Evolutionary conservation across 2,797 vertebrate genomes (phyloP).

Genomic region (Molothrus ater): DNA sequence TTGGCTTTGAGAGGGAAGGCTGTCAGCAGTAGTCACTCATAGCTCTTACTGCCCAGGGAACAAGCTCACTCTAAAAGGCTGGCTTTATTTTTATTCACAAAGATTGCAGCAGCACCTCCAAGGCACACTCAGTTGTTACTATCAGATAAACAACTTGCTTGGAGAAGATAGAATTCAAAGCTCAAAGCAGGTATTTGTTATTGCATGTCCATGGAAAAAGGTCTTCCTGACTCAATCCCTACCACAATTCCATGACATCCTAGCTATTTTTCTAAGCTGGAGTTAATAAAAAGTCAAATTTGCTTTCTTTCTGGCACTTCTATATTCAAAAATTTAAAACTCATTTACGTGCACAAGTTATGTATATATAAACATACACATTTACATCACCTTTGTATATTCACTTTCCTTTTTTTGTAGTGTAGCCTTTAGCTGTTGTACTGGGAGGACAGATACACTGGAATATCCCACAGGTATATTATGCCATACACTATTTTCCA

Average conservation of each 20-base stretch:
- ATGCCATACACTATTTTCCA: neutral
- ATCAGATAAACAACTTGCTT: neutral
- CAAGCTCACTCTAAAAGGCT: neutral
- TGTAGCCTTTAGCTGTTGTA: neutral
- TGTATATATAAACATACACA: neutral
- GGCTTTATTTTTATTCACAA: neutral
- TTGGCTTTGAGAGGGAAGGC: neutral
- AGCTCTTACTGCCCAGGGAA: neutral
- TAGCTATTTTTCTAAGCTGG: neutral
- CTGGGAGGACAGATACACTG: neutral
- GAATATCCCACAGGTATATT: neutral
- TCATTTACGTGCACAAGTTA: neutral
- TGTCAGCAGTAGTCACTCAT: neutral
- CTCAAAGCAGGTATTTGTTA: neutral
- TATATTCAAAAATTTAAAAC: neutral
- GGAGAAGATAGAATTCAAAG: neutral
- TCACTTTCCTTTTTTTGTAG: neutral
- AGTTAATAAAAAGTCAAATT: neutral
- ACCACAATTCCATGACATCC: neutral
- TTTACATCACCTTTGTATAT: neutral
- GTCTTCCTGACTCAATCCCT: neutral
- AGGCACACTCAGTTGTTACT: neutral
- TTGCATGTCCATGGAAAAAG: rapidly evolving
- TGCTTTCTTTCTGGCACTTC: neutral
- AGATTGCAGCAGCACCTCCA: neutral